Percentiles rank a stretch among this genome's conserved stretches.
Conservation (phyloP, 2,113 vertebrate species). For the Amblyornis subalaris region DNA sequence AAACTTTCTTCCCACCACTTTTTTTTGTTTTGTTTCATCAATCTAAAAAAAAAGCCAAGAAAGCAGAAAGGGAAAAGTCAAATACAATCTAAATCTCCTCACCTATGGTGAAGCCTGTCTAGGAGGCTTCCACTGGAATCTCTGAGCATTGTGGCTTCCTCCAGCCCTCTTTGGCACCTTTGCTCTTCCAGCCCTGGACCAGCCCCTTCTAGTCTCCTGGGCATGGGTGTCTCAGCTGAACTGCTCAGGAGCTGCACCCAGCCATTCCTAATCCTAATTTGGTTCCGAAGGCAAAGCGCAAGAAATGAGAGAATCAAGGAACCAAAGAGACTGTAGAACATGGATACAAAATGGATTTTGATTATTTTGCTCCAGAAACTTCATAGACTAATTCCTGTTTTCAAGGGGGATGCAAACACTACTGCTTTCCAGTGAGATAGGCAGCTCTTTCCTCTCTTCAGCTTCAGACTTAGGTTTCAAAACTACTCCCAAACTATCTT, state of each 20-base stretch:
- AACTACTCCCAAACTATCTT: not conserved
- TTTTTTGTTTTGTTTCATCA: not conserved
- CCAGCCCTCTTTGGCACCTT: not conserved
- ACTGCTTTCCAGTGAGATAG: not conserved
- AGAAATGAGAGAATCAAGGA: not conserved
- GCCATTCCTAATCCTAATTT: rapidly evolving
- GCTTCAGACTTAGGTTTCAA: not conserved
- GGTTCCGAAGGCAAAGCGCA: not conserved
- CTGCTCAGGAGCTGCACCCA: not conserved
- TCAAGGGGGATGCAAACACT: not conserved
- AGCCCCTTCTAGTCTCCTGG: not conserved
- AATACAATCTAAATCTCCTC: not conserved
- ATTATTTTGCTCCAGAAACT: not conserved
- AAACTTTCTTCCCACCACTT: not conserved
- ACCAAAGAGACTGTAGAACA: not conserved
- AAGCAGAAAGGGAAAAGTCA: not conserved
- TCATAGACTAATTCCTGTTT: not conserved
- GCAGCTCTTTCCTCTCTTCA: not conserved
- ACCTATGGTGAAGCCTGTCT: not conserved
- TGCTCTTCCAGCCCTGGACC: not conserved
- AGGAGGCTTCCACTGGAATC: not conserved
- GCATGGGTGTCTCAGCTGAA: not conserved
- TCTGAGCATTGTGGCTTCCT: not conserved
- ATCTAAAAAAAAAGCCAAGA: not conserved
- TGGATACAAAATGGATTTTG: not conserved